phyloP scores from a whole-genome alignment of 2,113 vertebrate genomes.

The Himantopus leucocephalus region DNA sequence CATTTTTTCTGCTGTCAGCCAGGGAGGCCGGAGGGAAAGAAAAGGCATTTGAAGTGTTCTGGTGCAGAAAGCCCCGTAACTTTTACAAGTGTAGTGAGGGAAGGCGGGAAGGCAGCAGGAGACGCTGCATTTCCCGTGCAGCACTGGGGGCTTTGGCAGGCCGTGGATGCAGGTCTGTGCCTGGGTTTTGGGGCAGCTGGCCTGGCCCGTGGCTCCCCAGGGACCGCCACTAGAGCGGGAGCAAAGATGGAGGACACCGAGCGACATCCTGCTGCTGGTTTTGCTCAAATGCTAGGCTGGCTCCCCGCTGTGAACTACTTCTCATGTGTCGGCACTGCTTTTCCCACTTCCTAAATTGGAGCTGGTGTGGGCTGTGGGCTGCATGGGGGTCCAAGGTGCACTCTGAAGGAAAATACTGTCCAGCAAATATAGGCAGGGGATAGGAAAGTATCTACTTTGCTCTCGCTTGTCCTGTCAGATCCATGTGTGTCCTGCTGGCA shows the following conservation, averaged over 20 bases:
- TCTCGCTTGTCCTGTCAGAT: background rate
- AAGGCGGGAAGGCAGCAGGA: background rate
- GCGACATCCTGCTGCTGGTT: background rate
- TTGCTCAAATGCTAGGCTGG: background rate
- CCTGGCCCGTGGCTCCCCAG: background rate
- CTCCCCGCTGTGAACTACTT: background rate
- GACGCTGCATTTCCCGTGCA: background rate
- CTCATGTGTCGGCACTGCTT: background rate
- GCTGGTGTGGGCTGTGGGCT: background rate
- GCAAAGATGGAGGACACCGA: background rate
- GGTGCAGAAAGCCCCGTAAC: background rate
- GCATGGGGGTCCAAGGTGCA: background rate
- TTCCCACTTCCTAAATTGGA: background rate
- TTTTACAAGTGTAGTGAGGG: background rate
- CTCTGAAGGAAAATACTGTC: background rate
- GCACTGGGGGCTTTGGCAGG: background rate
- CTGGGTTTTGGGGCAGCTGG: background rate
- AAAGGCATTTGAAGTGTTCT: background rate
- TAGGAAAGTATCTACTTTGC: background rate
- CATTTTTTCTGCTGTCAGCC: background rate
- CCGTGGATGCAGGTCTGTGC: background rate
- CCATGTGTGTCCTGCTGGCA: background rate
- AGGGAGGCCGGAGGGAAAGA: background rate
- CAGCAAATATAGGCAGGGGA: background rate
- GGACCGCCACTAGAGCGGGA: background rate